Conservation (phyloP, 2,797 vertebrate species). For the Zenarchopterus dispar region DNA sequence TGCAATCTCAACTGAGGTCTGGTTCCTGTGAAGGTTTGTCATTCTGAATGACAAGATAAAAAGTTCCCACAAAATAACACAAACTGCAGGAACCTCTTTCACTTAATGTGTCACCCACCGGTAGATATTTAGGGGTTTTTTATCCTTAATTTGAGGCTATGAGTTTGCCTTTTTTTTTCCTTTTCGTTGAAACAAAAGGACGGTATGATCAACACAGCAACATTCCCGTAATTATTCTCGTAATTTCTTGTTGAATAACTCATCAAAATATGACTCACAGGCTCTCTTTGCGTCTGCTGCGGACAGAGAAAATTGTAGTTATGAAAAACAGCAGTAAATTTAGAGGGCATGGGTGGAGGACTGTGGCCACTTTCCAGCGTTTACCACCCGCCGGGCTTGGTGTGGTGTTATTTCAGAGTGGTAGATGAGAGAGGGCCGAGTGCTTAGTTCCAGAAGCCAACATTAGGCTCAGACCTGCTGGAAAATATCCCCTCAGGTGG, state of each 20-base stretch:
- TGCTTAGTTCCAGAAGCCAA: slow-evolving; percentile 72
- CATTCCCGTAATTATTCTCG: too few relatives aligned
- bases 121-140: too few relatives aligned
- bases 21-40: too few relatives aligned
- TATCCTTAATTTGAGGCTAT: too few relatives aligned
- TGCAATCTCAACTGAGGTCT: too few relatives aligned
- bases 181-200: neutral
- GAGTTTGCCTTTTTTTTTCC: neutral
- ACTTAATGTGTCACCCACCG: too few relatives aligned
- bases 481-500: slow-evolving; percentile 59
- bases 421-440: slow-evolving; percentile 45
- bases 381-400: slow-evolving; percentile 41
- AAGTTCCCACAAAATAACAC: neutral
- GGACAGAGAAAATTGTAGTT: slow-evolving; percentile 47
- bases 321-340: slow-evolving; percentile 48
- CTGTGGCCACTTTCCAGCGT: slow-evolving; percentile 34
- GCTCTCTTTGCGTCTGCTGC: slow-evolving; percentile 30
- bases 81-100: too few relatives aligned
- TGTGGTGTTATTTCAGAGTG: slow-evolving; percentile 56
- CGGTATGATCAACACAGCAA: neutral
- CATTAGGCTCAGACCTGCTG: slow-evolving; percentile 72
- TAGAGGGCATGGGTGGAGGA: slow-evolving; percentile 17
- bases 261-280: slow-evolving; percentile 30
- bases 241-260: slow-evolving; percentile 43
- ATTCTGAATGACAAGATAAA: neutral